These are phyloP conservation scores for Botia almorhae DNA, from an alignment of 2,797 vertebrate species.

Conservation along the genomic window DNA sequence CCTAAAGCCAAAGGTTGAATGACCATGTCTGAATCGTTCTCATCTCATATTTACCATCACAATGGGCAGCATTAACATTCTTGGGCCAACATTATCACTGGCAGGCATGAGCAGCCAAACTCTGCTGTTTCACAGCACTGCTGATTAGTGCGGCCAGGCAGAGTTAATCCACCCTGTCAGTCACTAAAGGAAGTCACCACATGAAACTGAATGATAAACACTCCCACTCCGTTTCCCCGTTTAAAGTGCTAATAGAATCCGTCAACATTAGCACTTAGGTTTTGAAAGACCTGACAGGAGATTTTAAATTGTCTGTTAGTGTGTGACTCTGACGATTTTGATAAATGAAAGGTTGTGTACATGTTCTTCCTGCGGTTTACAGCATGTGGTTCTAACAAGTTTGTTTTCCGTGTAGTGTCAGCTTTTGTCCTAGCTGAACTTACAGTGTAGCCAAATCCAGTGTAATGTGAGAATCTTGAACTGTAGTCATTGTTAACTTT, in stretches of 20 bases:
- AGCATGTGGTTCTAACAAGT: neutral
- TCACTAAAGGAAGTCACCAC: slow-evolving; percentile 38
- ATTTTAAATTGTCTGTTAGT: slow-evolving; percentile 11
- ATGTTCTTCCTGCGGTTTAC: slow-evolving; percentile 8
- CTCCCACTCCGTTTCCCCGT: neutral
- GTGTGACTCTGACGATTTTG: slow-evolving; percentile 4
- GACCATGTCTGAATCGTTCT: slow-evolving; percentile 77
- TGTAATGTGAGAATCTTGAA: slow-evolving; percentile 15
- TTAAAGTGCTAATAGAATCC: slow-evolving; percentile 16
- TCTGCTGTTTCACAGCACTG: slow-evolving; percentile 40
- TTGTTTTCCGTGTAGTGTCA: neutral
- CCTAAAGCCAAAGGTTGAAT: slow-evolving; percentile 80
- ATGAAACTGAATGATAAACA: slow-evolving; percentile 44
- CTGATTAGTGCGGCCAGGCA: slow-evolving; percentile 58
- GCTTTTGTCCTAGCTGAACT: slow-evolving; percentile 22
- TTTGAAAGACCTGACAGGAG: slow-evolving; percentile 36
- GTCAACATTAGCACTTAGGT: slow-evolving; percentile 12
- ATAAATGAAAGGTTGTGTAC: slow-evolving; percentile 19
- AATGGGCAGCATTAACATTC: slow-evolving; percentile 86
- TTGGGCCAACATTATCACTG: slow-evolving; percentile 74
- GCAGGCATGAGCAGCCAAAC: slow-evolving; percentile 59
- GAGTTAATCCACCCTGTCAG: slow-evolving; percentile 46
- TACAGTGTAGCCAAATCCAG: slow-evolving; percentile 17
- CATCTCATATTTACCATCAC: slow-evolving; percentile 85
- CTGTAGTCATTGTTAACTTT: slow-evolving; percentile 13